Evolutionary conservation across 2,888 invertebrate genomes (phyloP).

Genomic region (Sinentomon sp.): DNA sequence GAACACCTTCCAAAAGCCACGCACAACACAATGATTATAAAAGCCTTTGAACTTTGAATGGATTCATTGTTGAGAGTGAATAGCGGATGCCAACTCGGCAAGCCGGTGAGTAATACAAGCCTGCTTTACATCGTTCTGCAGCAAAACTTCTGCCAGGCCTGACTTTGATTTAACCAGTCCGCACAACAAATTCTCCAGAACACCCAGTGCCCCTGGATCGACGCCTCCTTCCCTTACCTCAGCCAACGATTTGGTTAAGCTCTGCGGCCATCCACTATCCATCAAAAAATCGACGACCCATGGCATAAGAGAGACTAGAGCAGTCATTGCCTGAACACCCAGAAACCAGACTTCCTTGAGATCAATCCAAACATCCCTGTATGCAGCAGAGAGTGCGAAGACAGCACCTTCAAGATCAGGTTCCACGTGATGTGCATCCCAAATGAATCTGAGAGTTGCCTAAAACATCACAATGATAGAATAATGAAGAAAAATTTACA

Average conservation of each 20-base stretch:
- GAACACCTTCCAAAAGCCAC: no score
- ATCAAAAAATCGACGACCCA: slow-evolving; percentile 76
- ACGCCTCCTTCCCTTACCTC: slow-evolving; percentile 57
- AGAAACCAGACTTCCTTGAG: slow-evolving; percentile 74
- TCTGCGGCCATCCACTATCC: slow-evolving; percentile 80
- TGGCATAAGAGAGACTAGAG: slow-evolving; percentile 46
- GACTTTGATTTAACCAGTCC: no score
- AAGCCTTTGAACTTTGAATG: no score
- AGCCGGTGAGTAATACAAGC: no score
- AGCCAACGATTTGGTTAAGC: slow-evolving; percentile 48
- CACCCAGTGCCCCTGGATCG: slow-evolving; percentile 56
- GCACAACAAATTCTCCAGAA: slow-evolving; percentile 66
- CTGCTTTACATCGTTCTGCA: no score
- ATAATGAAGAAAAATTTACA: slow-evolving; percentile 65
- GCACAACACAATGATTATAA: no score
- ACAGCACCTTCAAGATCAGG: slow-evolving; percentile 45
- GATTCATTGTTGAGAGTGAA: no score
- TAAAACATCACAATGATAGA: no score
- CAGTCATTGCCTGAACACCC: slow-evolving; percentile 74
- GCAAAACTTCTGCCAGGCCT: no score
- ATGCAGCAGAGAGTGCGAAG: slow-evolving; percentile 42
- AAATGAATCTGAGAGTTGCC: no score
- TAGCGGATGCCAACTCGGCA: no score
- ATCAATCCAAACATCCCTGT: slow-evolving; percentile 69
- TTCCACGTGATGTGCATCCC: slow-evolving; percentile 75